Conservation (phyloP, 2,888 invertebrate genomes). For the Meloe dianella region DNA sequence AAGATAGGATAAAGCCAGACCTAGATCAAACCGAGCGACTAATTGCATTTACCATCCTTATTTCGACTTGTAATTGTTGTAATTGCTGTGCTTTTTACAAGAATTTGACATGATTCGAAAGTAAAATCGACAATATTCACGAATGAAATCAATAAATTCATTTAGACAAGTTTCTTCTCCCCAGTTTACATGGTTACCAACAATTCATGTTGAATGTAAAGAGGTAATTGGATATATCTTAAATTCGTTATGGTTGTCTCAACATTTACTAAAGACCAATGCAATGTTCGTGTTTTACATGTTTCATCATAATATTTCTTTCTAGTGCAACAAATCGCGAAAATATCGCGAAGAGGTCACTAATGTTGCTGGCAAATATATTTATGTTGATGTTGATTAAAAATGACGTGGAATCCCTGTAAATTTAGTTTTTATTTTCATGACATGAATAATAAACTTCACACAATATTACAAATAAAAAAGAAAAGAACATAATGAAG, state of each 20-base stretch:
- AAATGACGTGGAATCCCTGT: constrained; percentile 29
- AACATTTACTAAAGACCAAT: not conserved
- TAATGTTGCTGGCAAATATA: constrained; percentile 15
- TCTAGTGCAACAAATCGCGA: constrained; percentile 2
- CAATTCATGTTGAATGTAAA: not conserved
- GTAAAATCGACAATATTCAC: not conserved
- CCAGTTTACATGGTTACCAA: not conserved
- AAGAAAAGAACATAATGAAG: not conserved
- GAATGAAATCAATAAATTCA: not conserved
- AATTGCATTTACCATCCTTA: constrained; percentile 49
- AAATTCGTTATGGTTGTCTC: not conserved
- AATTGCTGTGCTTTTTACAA: constrained; percentile 41
- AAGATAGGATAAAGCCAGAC: constrained; percentile 35
- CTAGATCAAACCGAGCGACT: constrained; percentile 44
- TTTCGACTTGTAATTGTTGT: constrained; percentile 46
- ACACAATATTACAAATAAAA: not conserved
- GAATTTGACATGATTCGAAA: not conserved
- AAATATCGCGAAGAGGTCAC: constrained; percentile 11
- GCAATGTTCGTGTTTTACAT: not conserved
- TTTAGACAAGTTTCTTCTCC: not conserved
- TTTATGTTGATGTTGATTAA: constrained; percentile 33
- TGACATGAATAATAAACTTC: not conserved
- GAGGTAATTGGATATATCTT: not conserved
- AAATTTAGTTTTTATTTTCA: not conserved
- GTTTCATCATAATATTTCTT: not conserved